phyloP scores from a whole-genome alignment of 1,140 invertebrate genomes.

The Bicyclus anynana region DNA sequence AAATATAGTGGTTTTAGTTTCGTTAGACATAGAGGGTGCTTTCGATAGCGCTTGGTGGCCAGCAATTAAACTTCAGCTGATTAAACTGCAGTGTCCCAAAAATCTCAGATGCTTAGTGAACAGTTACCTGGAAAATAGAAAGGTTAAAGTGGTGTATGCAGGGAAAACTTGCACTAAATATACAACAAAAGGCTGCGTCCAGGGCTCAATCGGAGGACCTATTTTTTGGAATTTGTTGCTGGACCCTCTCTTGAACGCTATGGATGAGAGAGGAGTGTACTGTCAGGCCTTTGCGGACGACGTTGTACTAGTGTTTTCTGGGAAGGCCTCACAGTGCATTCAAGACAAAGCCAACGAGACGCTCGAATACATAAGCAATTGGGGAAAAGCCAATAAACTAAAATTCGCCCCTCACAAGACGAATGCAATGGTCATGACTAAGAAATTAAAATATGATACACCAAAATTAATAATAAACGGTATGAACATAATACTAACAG shows the following conservation, averaged over 20 bases:
- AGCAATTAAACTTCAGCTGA: not conserved
- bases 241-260: not conserved
- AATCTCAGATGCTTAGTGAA: not conserved
- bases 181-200: not conserved
- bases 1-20: not conserved
- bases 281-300: not conserved
- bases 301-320: not conserved
- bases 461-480: no score
- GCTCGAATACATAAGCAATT: no score
- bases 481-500: no score
- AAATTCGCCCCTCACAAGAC: no score
- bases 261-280: not conserved
- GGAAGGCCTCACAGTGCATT: no score
- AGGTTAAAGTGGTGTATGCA: not conserved
- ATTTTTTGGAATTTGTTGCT: not conserved
- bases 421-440: no score
- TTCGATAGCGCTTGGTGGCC: constrained; percentile 12
- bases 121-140: not conserved
- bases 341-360: no score
- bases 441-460: no score
- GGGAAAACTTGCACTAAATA: not conserved
- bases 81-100: not conserved
- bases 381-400: no score
- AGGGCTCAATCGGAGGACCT: not conserved
- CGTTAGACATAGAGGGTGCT: constrained; percentile 12